Evolutionary conservation across 2,888 invertebrate species (phyloP).

Genomic region (Clunio marinus): DNA sequence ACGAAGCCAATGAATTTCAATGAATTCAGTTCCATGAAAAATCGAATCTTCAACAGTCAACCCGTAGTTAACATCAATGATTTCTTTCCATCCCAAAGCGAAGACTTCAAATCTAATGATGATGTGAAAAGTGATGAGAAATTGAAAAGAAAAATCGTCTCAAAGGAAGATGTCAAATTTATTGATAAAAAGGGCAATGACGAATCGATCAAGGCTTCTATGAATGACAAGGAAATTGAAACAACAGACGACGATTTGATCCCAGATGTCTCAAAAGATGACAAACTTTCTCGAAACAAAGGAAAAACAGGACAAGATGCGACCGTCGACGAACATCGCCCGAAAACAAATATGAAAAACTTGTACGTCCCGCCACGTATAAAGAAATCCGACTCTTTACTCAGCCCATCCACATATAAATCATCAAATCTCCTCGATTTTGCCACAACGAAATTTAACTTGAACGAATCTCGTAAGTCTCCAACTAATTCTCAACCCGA

Average conservation of each 20-base stretch:
- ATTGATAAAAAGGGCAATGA: conserved; percentile 42
- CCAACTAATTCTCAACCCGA: conserved; percentile 45
- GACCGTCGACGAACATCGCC: too few species aligned
- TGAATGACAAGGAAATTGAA: neutral
- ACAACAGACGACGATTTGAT: neutral
- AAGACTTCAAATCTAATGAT: conserved; percentile 47
- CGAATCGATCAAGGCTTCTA: conserved; percentile 41
- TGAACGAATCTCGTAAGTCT: neutral
- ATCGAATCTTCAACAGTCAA: too few species aligned
- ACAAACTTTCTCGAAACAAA: neutral
- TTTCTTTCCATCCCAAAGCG: conserved; percentile 48
- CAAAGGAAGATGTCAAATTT: conserved; percentile 37
- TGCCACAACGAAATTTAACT: conserved; percentile 34
- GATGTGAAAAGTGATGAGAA: conserved; percentile 42
- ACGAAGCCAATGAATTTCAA: too few species aligned
- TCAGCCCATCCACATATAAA: neutral
- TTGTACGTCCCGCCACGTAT: too few species aligned
- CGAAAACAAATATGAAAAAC: too few species aligned
- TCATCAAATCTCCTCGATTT: conserved; percentile 24
- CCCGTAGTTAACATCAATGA: conserved; percentile 49
- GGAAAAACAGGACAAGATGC: neutral
- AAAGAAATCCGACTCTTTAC: conserved; percentile 11
- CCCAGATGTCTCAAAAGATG: conserved; percentile 30
- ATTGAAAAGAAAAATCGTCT: neutral
- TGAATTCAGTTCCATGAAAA: too few species aligned